Base-by-base conservation (phyloP, 2,797 vertebrate species). In the Lacerta viridis region DNA sequence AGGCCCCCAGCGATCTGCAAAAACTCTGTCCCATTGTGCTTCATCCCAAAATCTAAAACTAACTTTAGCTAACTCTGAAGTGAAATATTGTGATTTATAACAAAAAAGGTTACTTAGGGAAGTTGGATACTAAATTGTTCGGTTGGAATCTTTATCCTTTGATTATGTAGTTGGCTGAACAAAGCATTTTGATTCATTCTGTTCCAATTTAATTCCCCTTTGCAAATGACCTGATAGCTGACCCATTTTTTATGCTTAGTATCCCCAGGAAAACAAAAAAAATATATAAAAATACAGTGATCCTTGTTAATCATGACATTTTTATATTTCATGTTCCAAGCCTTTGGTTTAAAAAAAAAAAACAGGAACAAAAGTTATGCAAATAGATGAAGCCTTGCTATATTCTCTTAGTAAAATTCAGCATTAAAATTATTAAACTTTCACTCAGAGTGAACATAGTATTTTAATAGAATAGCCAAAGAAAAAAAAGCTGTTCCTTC, bases 261-360 rank as follows among this genome's bases (percentile, higher is more conserved):
- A 80, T 84, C 84, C 68, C 39, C 69, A 93, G 86, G 84, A 95
- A 95, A 96, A 94, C 71, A 94, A 94, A 95, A 95, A 89, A 94
- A 66, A 84, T 39, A 74, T 41, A 71, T n/a, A 76, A 18, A 74
- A 81, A 89, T 18, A 29, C 1, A 87, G 39, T 66, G 72, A 92
- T 93, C 94, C 69, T 94, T 89, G 13, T 92, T 92, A 86, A 87
- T 95, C 46, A n/a, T 87, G 43, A 10, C 13, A 88, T 92, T 93
- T 55, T 88, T 84, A 84, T 89, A 80, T 55, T 84, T 86, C 5
- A 79, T 25, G 0, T 90, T 91, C 87, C 85, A 96, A 89, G 78
- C 0, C 89, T 94, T 92, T 91, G 87, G 39, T 39, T 80, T 50
- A 20, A 80, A 81, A 80, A 81, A 83, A 78, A 90, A 91, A 92